Evolutionary conservation across 1,140 invertebrate genomes (phyloP).

Genomic region (Habropoda laboriosa): DNA sequence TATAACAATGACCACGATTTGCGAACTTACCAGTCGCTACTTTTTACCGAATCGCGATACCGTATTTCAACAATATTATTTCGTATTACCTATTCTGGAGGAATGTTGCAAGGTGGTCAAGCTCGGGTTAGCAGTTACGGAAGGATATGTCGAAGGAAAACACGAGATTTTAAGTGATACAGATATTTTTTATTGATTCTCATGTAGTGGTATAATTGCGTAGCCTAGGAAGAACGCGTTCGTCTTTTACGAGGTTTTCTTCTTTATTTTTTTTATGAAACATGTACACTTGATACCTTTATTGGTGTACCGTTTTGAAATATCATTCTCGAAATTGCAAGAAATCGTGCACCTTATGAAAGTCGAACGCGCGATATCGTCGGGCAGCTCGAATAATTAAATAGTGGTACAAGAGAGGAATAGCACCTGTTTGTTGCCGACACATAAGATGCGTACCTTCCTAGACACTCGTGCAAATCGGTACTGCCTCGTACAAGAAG

Average conservation of each 20-base stretch:
- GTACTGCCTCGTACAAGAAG: neutral
- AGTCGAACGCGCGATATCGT: conserved; percentile 63
- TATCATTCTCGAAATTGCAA: neutral
- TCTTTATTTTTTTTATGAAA: neutral
- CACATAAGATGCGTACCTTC: neutral
- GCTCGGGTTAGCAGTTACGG: neutral
- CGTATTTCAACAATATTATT: neutral
- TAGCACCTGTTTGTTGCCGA: neutral
- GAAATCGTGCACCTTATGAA: conserved; percentile 38
- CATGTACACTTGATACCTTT: neutral
- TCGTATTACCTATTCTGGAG: conserved; percentile 23
- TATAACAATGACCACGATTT: conserved; percentile 10
- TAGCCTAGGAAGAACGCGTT: conserved; percentile 53
- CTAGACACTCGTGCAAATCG: neutral
- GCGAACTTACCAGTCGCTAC: conserved; percentile 3
- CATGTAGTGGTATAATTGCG: conserved; percentile 30
- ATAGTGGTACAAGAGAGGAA: neutral
- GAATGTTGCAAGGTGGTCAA: neutral
- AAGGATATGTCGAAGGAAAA: neutral
- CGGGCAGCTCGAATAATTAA: conserved; percentile 69
- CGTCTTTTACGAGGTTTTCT: conserved; percentile 48
- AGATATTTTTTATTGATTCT: conserved; percentile 30
- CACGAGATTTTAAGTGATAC: conserved; percentile 5
- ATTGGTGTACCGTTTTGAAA: neutral
- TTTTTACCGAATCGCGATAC: neutral